Base-by-base conservation (phyloP, 2,113 vertebrate species). In the Apeltes quadracus region DNA sequence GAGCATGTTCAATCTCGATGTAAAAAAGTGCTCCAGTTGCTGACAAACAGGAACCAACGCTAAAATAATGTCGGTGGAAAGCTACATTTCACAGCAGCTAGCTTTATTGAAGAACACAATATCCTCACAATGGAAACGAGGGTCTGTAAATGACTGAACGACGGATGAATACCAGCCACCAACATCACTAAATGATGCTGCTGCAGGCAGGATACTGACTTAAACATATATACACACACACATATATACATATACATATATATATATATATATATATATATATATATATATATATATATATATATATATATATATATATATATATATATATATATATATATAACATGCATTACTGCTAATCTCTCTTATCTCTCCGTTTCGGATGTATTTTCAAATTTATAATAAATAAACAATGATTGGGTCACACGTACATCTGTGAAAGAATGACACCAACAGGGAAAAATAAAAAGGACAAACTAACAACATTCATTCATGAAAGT, bases 101-200 rank as follows among this genome's bases (percentile, higher is more conserved):
- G 34, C 11, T 16, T 9, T 0, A 11, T 61, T 67, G 41, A 25
- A 34, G n/a, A 61, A 27, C 23, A 53, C 20, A 4, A 39, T 12
- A 3, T 4, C 29, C 20, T 23, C 34, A 38, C 5, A 16, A 29
- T n/a, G 22, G 32, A 61, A 54, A 59, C 2, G 18, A 56, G 48
- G 23, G 53, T 41, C 15, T 3, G 23, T 58, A 50, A 53, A 63
- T 63, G 62, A 38, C 32, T 18, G 15, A 3, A n/a, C n/a, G n/a
- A n/a, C n/a, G n/a, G n/a, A 29, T 20, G 32, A 20, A 64, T 22
- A 54, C 16, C 29, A 34, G 18, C 53, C 23, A 53, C 4, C 23
- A n/a, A 25, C 58, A 56, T 87, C 20, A 83, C 81, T 82, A 82
- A 79, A 72, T 51, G 0, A 84, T 81, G 65, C 22, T 80, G 66